Evolutionary conservation across 1,140 invertebrate species (phyloP).

Genomic region (Heterodera carotae): DNA sequence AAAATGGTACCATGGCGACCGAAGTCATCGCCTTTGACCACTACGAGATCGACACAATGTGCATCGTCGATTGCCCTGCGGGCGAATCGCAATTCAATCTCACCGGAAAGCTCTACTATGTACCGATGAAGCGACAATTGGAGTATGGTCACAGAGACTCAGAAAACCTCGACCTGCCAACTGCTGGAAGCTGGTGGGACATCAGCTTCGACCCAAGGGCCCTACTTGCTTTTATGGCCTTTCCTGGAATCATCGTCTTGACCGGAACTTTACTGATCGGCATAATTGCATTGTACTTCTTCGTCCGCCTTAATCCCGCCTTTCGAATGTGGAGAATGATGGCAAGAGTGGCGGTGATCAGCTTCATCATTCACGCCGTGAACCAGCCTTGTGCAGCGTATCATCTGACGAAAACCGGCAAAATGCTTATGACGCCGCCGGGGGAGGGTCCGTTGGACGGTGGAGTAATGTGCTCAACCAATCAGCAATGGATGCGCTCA

Average conservation of each 20-base stretch:
- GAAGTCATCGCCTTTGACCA: not conserved
- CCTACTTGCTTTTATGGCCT: not conserved
- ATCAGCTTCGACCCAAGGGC: not conserved
- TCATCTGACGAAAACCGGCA: too few species aligned
- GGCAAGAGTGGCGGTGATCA: not conserved
- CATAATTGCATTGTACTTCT: not conserved
- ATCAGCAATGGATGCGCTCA: too few species aligned
- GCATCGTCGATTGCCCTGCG: not conserved
- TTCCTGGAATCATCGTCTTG: not conserved
- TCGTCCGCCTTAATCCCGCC: not conserved
- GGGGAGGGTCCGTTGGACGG: too few species aligned
- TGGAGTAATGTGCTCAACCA: too few species aligned
- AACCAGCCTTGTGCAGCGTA: too few species aligned
- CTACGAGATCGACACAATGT: not conserved
- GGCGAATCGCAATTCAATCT: not conserved
- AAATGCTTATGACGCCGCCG: too few species aligned
- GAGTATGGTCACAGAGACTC: not conserved
- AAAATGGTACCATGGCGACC: not conserved
- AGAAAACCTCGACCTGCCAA: not conserved
- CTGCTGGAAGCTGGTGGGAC: not conserved
- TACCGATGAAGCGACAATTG: not conserved
- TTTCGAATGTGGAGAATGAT: not conserved
- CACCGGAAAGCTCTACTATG: not conserved
- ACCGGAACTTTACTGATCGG: not conserved
- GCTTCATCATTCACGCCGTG: too few species aligned